These are phyloP conservation scores for Piscicola geometra DNA, from an alignment of 2,888 invertebrate genomes.

Conservation along the genomic window DNA sequence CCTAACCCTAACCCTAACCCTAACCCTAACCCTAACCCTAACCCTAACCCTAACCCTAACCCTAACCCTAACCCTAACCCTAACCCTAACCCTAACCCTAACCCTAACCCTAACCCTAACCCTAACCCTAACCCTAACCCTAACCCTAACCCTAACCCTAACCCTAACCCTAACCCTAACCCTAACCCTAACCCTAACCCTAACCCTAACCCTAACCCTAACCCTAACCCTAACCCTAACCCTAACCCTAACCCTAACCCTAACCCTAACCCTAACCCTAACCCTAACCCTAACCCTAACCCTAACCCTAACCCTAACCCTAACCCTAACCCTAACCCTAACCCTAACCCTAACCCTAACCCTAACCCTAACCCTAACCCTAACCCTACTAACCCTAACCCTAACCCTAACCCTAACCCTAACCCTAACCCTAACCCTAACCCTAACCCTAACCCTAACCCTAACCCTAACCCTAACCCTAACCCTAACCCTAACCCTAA, in stretches of 20 bases:
- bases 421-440: constrained; percentile 42
- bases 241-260: constrained; percentile 43
- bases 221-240: constrained; percentile 43
- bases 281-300: constrained; percentile 42
- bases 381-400: constrained; percentile 41
- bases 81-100: background rate
- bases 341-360: constrained; percentile 41
- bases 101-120: constrained; percentile 17
- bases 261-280: constrained; percentile 44
- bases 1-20: constrained; percentile 5
- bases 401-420: constrained; percentile 41
- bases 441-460: constrained; percentile 41
- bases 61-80: background rate
- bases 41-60: background rate
- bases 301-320: constrained; percentile 44
- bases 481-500: constrained; percentile 44
- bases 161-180: constrained; percentile 4
- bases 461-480: constrained; percentile 40
- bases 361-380: constrained; percentile 41
- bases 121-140: constrained; percentile 20
- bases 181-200: constrained; percentile 4
- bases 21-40: constrained; percentile 6
- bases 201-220: constrained; percentile 37
- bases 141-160: background rate
- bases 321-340: constrained; percentile 42